Conservation (phyloP, 1,140 invertebrate species). For the Drosophila carrolli region DNA sequence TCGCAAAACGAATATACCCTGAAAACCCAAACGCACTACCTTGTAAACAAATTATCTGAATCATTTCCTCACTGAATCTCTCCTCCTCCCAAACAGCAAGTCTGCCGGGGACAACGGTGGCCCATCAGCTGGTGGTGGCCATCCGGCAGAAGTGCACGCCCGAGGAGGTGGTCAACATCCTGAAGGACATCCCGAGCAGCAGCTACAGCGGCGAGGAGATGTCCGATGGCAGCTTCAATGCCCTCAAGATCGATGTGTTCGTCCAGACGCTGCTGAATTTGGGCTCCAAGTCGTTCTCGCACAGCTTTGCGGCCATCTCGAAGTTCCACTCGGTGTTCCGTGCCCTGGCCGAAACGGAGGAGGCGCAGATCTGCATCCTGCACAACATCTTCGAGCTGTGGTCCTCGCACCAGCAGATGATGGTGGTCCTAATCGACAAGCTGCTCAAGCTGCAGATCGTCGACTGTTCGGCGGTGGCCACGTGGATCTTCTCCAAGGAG, state of each 20-base stretch:
- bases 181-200: slow-evolving; percentile 94
- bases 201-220: slow-evolving; percentile 90
- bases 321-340: slow-evolving; percentile 98
- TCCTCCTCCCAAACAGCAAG: slow-evolving; percentile 86
- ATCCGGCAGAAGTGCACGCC: slow-evolving; percentile 95
- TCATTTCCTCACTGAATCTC: slow-evolving; percentile 17
- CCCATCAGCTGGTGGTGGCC: slow-evolving; percentile 93
- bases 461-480: slow-evolving; percentile 98
- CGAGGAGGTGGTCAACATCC: slow-evolving; percentile 95
- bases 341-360: slow-evolving; percentile 95
- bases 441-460: slow-evolving; percentile 98
- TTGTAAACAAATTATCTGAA: slow-evolving; percentile 28
- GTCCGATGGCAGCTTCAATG: slow-evolving; percentile 90
- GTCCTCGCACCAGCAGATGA: slow-evolving; percentile 98
- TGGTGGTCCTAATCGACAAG: slow-evolving; percentile 98
- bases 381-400: slow-evolving; percentile 97
- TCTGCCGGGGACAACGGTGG: slow-evolving; percentile 92
- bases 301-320: slow-evolving; percentile 98
- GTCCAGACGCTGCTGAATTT: slow-evolving; percentile 96
- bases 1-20: not conserved
- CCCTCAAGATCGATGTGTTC: slow-evolving; percentile 98
- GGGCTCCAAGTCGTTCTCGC: slow-evolving; percentile 98
- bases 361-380: slow-evolving; percentile 97
- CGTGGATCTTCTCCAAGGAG: slow-evolving; percentile 99
- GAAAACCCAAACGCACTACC: not conserved